phyloP scores from a whole-genome alignment of 1,140 invertebrate genomes.

The Drosophila seguyi region DNA sequence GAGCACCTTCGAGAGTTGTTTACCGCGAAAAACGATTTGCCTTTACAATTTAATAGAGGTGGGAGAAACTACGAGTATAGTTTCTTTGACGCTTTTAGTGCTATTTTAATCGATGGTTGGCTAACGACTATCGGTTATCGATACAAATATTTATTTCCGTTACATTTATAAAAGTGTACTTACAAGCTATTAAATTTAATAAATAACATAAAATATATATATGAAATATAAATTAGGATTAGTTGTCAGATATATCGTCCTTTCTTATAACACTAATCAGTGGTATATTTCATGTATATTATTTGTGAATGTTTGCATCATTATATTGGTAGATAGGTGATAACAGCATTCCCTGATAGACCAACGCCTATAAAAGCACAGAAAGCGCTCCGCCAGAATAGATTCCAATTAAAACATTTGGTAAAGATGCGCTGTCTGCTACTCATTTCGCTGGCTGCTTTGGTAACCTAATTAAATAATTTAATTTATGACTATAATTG shows the following conservation, averaged over 20 bases:
- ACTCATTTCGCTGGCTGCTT: constrained; percentile 2
- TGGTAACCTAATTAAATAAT: too few species aligned
- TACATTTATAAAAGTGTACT: not conserved
- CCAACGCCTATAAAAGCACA: constrained; percentile 12
- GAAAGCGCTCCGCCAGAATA: not conserved
- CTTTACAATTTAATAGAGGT: constrained; percentile 20
- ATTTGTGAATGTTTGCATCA: not conserved
- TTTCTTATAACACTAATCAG: not conserved
- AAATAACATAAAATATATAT: not conserved
- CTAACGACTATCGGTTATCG: not conserved
- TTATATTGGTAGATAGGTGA: constrained; percentile 3
- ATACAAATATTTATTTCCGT: not conserved
- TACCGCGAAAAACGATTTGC: constrained; percentile 29
- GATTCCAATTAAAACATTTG: constrained; percentile 2
- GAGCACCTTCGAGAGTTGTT: constrained; percentile 21
- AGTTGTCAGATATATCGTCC: not conserved
- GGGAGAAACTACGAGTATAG: not conserved
- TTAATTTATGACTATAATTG: too few species aligned
- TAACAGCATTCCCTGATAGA: constrained; percentile 4
- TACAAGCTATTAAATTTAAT: not conserved
- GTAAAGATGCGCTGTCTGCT: constrained; percentile 12
- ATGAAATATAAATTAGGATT: not conserved
- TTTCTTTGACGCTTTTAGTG: not conserved
- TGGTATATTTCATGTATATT: not conserved
- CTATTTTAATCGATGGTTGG: not conserved